phyloP scores from a whole-genome alignment of 2,113 vertebrate genomes.

The Tyrannus savana region DNA sequence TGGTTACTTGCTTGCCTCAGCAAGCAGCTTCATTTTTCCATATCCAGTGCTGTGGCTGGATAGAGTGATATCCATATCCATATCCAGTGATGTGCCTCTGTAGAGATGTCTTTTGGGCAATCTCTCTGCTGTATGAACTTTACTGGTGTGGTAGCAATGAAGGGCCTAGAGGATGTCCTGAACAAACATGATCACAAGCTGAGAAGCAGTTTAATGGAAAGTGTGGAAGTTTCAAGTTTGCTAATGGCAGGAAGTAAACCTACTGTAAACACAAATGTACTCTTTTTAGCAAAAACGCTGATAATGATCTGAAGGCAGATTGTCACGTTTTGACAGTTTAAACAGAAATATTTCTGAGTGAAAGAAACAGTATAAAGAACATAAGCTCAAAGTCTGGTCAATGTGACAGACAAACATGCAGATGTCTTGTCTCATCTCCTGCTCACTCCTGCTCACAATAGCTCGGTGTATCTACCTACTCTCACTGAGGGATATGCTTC shows the following conservation, averaged over 20 bases:
- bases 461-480: not conserved
- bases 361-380: not conserved
- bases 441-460: not conserved
- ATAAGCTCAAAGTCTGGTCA: not conserved
- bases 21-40: not conserved
- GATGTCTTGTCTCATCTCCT: not conserved
- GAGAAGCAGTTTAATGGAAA: not conserved
- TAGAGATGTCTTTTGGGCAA: not conserved
- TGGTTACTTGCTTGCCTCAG: not conserved
- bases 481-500: rapidly evolving
- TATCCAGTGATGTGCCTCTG: not conserved
- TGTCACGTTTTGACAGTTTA: not conserved
- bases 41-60: not conserved
- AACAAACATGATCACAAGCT: not conserved
- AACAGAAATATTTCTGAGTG: not conserved
- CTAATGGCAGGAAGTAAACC: not conserved
- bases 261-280: not conserved
- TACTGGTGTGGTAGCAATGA: not conserved
- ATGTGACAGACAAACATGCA: not conserved
- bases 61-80: not conserved
- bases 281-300: not conserved
- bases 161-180: not conserved
- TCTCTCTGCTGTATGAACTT: not conserved
- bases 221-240: not conserved
- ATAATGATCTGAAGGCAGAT: not conserved